Evolutionary conservation across 1,140 invertebrate species (phyloP).

Genomic region (Drosophila cardini): DNA sequence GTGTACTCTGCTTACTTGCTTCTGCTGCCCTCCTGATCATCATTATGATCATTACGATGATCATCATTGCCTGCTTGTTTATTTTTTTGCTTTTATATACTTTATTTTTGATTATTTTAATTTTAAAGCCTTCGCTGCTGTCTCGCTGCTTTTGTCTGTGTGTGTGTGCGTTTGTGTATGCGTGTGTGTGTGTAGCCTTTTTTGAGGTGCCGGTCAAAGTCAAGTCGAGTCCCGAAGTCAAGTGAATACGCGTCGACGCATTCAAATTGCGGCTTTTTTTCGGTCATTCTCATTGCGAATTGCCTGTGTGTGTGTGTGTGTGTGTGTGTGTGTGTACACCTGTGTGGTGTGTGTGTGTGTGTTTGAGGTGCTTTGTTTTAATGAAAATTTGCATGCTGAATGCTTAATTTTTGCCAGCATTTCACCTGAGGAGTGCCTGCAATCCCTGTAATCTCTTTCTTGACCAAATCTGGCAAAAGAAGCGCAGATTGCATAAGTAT

Average conservation of each 20-base stretch:
- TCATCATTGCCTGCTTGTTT: constrained; percentile 64
- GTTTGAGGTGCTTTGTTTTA: constrained; percentile 66
- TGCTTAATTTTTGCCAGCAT: constrained; percentile 63
- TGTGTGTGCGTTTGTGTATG: too few relatives aligned
- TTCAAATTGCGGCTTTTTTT: constrained; percentile 53
- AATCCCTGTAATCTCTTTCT: constrained; percentile 43
- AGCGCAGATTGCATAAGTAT: neutral
- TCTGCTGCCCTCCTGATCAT: constrained; percentile 50
- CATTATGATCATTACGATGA: constrained; percentile 60
- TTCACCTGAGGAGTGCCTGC: constrained; percentile 22
- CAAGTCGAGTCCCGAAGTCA: constrained; percentile 41
- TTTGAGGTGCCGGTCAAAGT: constrained; percentile 68
- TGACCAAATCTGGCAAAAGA: constrained; percentile 30
- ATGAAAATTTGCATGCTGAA: constrained; percentile 78
- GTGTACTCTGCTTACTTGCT: neutral
- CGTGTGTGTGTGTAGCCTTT: constrained; percentile 48
- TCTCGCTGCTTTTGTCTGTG: constrained; percentile 50
- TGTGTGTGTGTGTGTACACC: constrained; percentile 30
- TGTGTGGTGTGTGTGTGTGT: constrained; percentile 34
- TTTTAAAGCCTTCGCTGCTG: constrained; percentile 71
- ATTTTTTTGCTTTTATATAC: constrained; percentile 36
- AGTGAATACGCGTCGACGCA: constrained; percentile 43
- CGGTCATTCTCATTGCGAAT: constrained; percentile 18
- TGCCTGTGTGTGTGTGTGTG: constrained; percentile 24
- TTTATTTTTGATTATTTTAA: constrained; percentile 81